Evolutionary conservation across 2,113 vertebrate genomes (phyloP), one percentile per base, ranked within the genome.

Genomic region (Columba livia): DNA sequence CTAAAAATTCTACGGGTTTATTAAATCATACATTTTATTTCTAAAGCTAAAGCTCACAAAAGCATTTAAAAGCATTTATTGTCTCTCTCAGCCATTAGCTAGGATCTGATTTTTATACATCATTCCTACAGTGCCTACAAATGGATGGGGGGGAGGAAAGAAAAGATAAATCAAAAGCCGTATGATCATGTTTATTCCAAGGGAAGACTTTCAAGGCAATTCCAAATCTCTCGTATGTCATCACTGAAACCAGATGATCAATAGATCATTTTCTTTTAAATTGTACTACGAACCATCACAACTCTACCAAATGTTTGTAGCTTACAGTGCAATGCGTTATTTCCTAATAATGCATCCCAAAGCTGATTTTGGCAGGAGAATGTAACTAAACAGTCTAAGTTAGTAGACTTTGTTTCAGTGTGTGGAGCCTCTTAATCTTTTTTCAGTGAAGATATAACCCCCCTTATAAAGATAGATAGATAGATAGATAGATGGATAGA

Each of bases 51-150:
- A 85, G 77, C 80, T 91, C 65, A 71, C 84, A 81, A 84, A 61
- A 85, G 73, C 93, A 85, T 89, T 96, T 82, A 69, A 57, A 94
- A 44, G 70, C 87, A 75, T 75, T 95, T 93, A 62, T 32, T 87
- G 4, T 75, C 38, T 56, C 24, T 48, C 74, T 85, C 70, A 79
- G 92, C 89, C 92, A 87, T 91, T 60, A 94, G 78, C 66, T n/a
- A 26, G 48, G 48, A 29, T 50, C 6, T 32, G 32, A 48, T 78
- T 93, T 94, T 89, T 72, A 48, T 51, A 15, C 56, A 31, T 66
- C 60, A 23, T 71, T 73, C 57, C 19, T 23, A 15, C 47, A 32
- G 24, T 87, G 70, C 61, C 89, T 79, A 53, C 70, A 81, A 53
- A 6, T 32, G 36, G 24, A 40, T 47, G 70, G 53, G 61, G 47